phyloP scores from a whole-genome alignment of 2,113 vertebrate genomes.

The Microcebus jonahi region DNA sequence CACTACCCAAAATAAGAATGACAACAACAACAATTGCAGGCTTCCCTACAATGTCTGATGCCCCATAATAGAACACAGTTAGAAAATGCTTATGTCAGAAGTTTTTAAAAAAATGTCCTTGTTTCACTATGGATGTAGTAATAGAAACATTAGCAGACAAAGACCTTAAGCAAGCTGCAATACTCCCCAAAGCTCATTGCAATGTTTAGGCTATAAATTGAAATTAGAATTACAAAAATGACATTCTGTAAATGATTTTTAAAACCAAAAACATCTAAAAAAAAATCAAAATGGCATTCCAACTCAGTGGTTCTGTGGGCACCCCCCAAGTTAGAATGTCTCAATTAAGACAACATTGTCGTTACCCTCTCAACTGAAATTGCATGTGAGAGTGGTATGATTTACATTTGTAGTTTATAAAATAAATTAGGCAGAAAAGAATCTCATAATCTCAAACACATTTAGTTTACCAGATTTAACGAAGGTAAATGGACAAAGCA shows the following conservation, averaged over 20 bases:
- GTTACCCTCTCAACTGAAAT: conserved; percentile 57
- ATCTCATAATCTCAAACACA: conserved; percentile 78
- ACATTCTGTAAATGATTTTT: conserved; percentile 72
- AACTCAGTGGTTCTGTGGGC: neutral
- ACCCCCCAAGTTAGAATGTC: neutral
- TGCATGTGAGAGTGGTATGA: conserved; percentile 31
- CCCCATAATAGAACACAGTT: neutral
- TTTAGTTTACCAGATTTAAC: conserved; percentile 67
- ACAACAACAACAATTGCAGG: neutral
- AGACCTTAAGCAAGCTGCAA: conserved; percentile 47
- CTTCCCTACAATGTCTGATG: neutral
- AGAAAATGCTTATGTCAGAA: conserved; percentile 53
- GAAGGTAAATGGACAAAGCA: conserved; percentile 79
- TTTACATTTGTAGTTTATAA: conserved; percentile 80
- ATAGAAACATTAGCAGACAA: conserved; percentile 63
- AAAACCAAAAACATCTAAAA: conserved; percentile 55
- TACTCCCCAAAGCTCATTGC: conserved; percentile 43
- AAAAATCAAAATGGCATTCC: conserved; percentile 32
- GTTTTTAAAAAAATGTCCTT: conserved; percentile 13
- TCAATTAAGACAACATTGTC: neutral
- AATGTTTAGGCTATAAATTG: conserved; percentile 63
- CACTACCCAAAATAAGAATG: neutral
- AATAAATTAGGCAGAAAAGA: conserved; percentile 85
- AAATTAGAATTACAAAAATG: conserved; percentile 74
- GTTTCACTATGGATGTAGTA: neutral